Base-by-base conservation (phyloP, 2,113 vertebrate genomes). In the Dipodomys spectabilis region DNA sequence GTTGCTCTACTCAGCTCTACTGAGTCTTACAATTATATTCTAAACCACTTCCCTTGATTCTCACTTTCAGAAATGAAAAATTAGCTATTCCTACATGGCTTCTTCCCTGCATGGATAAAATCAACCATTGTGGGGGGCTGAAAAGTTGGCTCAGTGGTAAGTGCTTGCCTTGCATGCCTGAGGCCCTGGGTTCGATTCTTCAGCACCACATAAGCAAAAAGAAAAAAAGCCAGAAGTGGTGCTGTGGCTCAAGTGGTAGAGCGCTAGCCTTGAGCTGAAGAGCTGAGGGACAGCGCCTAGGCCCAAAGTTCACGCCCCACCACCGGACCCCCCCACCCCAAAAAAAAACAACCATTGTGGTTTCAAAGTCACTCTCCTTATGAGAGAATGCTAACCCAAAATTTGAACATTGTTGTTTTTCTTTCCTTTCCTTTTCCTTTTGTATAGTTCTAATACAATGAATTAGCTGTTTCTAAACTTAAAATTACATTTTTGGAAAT, bases 21-120 rank as follows among this genome's bases (percentile, higher is more conserved):
- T 23, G 53, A 60, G 68, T 81, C 39, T 81, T 86, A 71, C 27
- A 27, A 44, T 83, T 68, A 2, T 20, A 30, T 45, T 73, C 90
- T 88, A 44, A 87, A 86, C 64, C 82, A 35, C 11, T 60, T 89
- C 78, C 6, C 86, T 69, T 94, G 67, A 62, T 78, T 91, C 86
- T 91, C 65, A 89, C 64, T 88, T 91, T 93, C 77, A 79, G 65
- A 80, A 93, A 35, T 79, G 35, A 79, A 95, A 94, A 93, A 88
- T 86, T 93, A 88, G 85, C 16, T 1, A 12, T 90, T 27, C 22
- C 67, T 60, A 35, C 22, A 35, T 30, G 20, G 39, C 30, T 78
- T 87, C 86, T 80, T 91, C 35, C 28, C 32, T 72, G 23, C 53
- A 45, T 88, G 72, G 72, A 64, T 88, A 19, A 93, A 93, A 80